Percentiles rank a stretch among this genome's conserved stretches.
These are phyloP conservation scores for Aegotheles bennettii DNA, from an alignment of 2,113 vertebrate genomes.

Conservation along the genomic window DNA sequence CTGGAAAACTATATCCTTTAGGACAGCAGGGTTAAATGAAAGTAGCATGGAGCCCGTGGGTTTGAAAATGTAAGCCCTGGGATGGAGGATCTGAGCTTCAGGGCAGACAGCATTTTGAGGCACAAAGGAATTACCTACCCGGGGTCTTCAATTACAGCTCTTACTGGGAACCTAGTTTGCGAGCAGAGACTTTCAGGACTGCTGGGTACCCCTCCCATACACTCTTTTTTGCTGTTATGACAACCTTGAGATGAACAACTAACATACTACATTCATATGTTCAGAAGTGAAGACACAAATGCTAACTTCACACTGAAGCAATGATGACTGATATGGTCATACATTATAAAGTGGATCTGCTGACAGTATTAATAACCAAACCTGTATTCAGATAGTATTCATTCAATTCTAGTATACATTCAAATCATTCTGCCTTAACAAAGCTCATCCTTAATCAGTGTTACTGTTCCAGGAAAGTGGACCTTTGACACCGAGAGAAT, in stretches of 20 bases:
- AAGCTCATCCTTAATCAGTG: neutral
- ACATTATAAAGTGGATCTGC: neutral
- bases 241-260: neutral
- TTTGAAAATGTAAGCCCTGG: neutral
- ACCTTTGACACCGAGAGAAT: neutral
- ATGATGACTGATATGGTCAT: neutral
- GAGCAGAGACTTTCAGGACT: neutral
- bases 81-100: neutral
- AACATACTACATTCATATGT: neutral
- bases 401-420: neutral
- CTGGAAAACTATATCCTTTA: neutral
- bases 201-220: neutral
- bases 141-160: neutral
- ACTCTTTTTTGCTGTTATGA: neutral
- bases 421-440: neutral
- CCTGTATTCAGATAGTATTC: neutral
- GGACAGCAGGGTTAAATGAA: neutral
- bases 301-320: neutral
- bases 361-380: neutral
- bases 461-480: neutral
- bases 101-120: neutral
- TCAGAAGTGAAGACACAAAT: neutral
- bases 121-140: neutral
- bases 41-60: neutral
- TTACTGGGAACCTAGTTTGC: neutral